Evolutionary conservation across 2,797 vertebrate genomes (phyloP).

Genomic region (Anabacerthia variegaticeps): DNA sequence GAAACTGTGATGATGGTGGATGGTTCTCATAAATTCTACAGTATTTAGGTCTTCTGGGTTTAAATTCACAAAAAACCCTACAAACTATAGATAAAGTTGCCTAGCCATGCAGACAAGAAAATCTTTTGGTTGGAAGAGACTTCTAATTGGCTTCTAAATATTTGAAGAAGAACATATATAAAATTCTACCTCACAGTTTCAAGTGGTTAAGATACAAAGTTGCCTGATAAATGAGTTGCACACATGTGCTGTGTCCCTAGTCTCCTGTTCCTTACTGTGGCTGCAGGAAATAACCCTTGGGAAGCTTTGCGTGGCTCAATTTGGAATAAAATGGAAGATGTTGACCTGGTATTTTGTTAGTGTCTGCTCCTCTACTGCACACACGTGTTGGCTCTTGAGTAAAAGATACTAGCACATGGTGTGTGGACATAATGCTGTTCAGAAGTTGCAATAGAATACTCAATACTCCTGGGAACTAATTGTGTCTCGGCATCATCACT

Average conservation of each 20-base stretch:
- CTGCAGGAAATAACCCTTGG: background rate
- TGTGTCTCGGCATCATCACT: background rate
- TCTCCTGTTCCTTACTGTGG: background rate
- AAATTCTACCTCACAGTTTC: background rate
- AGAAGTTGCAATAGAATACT: background rate
- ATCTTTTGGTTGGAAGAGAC: background rate
- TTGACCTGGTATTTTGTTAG: background rate
- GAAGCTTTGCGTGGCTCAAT: background rate
- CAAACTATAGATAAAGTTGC: background rate
- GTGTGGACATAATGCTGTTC: background rate
- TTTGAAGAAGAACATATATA: background rate
- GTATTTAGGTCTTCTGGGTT: background rate
- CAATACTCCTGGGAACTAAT: background rate
- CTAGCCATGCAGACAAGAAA: background rate
- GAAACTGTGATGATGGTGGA: background rate
- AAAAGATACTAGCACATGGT: background rate
- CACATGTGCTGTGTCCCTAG: accelerated
- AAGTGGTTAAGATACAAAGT: background rate
- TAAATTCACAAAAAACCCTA: background rate
- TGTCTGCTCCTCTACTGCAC: background rate
- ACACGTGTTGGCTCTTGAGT: accelerated
- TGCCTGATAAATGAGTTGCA: accelerated
- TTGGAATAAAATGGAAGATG: background rate
- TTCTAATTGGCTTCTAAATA: background rate
- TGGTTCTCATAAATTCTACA: background rate